Percentiles rank a stretch among this genome's conserved stretches.
Evolutionary conservation across 2,888 invertebrate species (phyloP).

Genomic region (Drosophila differens): DNA sequence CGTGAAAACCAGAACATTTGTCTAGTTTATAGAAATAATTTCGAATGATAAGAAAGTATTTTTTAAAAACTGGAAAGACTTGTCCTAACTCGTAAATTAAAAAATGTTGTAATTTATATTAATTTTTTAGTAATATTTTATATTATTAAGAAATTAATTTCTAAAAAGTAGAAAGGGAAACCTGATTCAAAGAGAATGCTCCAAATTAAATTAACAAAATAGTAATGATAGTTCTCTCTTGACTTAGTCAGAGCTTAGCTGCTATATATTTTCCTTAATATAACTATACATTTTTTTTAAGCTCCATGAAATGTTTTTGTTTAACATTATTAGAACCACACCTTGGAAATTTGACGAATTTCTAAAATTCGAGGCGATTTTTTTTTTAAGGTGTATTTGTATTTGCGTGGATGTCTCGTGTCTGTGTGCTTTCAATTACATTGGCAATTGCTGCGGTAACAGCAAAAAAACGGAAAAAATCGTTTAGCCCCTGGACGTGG

Average conservation of each 20-base stretch:
- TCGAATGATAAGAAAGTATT: not conserved
- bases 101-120: not conserved
- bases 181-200: not conserved
- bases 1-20: not conserved
- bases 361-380: not conserved
- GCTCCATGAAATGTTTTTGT: no score
- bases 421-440: constrained; percentile 65
- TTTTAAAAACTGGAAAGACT: not conserved
- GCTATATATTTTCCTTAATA: no score
- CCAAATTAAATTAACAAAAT: not conserved
- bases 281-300: no score
- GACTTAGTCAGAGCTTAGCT: not conserved
- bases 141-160: not conserved
- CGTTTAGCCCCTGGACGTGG: constrained; percentile 48
- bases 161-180: not conserved
- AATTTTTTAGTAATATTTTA: not conserved
- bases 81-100: not conserved
- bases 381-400: not conserved
- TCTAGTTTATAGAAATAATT: not conserved
- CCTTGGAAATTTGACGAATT: not conserved
- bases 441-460: constrained; percentile 74
- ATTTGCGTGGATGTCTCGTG: not conserved
- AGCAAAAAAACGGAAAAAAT: constrained; percentile 41
- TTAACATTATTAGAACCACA: no score
- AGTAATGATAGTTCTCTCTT: not conserved